Percentiles rank a stretch among this genome's conserved stretches.
These are phyloP conservation scores for Netta rufina DNA, from an alignment of 2,797 vertebrate genomes.

Conservation along the genomic window DNA sequence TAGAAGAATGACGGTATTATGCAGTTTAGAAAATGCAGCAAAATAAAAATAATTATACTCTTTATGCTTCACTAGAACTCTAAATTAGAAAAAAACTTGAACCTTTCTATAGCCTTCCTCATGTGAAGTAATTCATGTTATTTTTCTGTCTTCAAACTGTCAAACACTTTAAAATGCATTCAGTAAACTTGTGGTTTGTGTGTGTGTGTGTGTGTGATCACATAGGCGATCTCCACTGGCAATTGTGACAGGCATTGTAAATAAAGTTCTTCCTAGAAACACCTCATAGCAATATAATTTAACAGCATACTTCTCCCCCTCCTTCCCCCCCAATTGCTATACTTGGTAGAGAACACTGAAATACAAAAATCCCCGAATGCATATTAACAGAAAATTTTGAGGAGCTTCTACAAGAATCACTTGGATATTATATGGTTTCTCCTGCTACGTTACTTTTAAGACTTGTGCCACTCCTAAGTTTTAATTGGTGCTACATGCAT, in stretches of 20 bases:
- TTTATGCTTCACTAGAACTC: background rate
- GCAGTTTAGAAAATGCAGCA: background rate
- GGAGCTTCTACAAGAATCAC: background rate
- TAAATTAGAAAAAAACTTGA: slow-evolving; percentile 30
- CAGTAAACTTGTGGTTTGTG: background rate
- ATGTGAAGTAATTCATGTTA: background rate
- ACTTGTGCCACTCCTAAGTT: background rate
- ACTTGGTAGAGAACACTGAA: background rate
- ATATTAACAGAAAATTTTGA: background rate
- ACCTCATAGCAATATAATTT: background rate
- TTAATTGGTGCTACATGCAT: background rate
- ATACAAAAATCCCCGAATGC: background rate
- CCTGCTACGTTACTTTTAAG: background rate
- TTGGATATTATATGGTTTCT: background rate
- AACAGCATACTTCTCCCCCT: background rate
- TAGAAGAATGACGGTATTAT: slow-evolving; percentile 74
- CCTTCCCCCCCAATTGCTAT: background rate
- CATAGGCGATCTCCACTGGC: background rate
- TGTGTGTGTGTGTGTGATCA: background rate
- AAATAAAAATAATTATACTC: slow-evolving; percentile 53
- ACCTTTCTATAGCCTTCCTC: slow-evolving; percentile 10
- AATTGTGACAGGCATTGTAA: slow-evolving; percentile 25
- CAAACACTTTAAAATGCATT: slow-evolving; percentile 14
- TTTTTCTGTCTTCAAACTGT: slow-evolving; percentile 16
- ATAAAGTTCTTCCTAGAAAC: background rate